Percentiles rank a stretch among this genome's conserved stretches.
phyloP scores from a whole-genome alignment of 2,888 invertebrate genomes.

The Phalera bucephala region DNA sequence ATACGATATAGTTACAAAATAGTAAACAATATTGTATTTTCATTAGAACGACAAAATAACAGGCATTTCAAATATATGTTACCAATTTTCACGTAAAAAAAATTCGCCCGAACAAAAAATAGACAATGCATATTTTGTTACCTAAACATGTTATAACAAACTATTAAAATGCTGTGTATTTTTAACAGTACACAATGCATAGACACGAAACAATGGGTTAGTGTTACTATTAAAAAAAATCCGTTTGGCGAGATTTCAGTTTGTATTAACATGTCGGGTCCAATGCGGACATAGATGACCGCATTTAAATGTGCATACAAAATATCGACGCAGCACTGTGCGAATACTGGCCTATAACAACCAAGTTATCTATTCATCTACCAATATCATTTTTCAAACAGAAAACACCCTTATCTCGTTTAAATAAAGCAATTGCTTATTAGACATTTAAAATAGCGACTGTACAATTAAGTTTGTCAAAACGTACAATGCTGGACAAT shows the following conservation, averaged over 20 bases:
- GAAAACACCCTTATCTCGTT: slow-evolving; percentile 30
- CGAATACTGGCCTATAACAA: slow-evolving; percentile 58
- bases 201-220: slow-evolving; percentile 33
- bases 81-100: too few species aligned
- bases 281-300: slow-evolving; percentile 64
- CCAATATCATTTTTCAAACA: slow-evolving; percentile 14
- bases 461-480: slow-evolving; percentile 24
- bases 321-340: slow-evolving; percentile 74
- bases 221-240: slow-evolving; percentile 43
- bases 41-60: too few species aligned
- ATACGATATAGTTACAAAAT: too few species aligned
- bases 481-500: slow-evolving; percentile 68
- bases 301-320: slow-evolving; percentile 80
- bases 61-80: too few species aligned
- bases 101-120: too few species aligned
- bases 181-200: slow-evolving; percentile 23
- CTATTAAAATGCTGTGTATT: slow-evolving; percentile 13
- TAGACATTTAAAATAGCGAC: slow-evolving; percentile 10
- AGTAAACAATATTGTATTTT: too few species aligned
- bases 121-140: slow-evolving; percentile 11
- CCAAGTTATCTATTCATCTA: slow-evolving; percentile 31
- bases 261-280: slow-evolving; percentile 55
- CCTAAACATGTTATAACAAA: slow-evolving; percentile 24
- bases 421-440: slow-evolving; percentile 19
- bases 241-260: slow-evolving; percentile 54